phyloP scores from a whole-genome alignment of 2,797 vertebrate genomes.

The Coregonus ussuriensis region DNA sequence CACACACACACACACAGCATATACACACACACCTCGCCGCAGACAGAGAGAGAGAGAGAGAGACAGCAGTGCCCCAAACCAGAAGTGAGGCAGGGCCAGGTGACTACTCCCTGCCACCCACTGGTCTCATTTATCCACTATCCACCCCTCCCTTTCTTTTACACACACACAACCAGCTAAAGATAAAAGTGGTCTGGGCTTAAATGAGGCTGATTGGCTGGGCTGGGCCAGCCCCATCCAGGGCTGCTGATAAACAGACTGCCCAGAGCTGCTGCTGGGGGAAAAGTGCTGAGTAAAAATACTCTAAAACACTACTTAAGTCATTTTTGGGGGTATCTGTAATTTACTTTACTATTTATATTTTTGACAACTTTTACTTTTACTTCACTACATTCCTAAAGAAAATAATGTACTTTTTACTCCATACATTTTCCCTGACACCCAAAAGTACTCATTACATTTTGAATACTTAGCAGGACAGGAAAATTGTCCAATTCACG shows the following conservation, averaged over 20 bases:
- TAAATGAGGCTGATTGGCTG: slow-evolving; percentile 78
- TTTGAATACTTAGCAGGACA: too few species aligned
- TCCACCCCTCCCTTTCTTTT: neutral
- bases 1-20: neutral
- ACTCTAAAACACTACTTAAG: too few species aligned
- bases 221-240: slow-evolving; percentile 74
- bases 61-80: neutral
- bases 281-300: slow-evolving; percentile 81
- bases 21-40: too few species aligned
- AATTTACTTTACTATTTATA: too few species aligned
- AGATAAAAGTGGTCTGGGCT: slow-evolving; percentile 76
- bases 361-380: too few species aligned
- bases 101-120: slow-evolving; percentile 8
- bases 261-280: slow-evolving; percentile 62
- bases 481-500: too few species aligned
- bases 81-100: neutral
- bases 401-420: too few species aligned
- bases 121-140: neutral
- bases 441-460: too few species aligned
- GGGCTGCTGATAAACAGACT: slow-evolving; percentile 84
- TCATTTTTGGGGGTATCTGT: too few species aligned
- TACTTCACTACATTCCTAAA: too few species aligned
- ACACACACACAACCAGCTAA: slow-evolving; percentile 60
- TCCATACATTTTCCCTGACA: too few species aligned
- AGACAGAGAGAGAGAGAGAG: too few species aligned